These are phyloP conservation scores for Oscarella lobularis DNA, from an alignment of 37 sponge, comb jelly and placozoan species.

Conservation along the genomic window DNA sequence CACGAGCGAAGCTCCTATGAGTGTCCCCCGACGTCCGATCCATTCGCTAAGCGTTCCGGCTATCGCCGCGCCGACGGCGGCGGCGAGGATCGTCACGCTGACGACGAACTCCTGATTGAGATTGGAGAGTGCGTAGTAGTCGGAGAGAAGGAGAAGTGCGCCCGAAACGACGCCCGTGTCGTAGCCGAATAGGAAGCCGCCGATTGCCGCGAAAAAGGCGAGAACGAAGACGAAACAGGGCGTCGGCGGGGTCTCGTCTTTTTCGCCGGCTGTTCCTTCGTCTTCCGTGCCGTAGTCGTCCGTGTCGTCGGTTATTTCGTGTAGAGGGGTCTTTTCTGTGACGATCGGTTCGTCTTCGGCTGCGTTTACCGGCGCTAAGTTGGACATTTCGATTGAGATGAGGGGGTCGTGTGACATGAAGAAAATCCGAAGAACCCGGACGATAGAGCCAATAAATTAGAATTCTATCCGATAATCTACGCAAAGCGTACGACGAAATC, in stretches of 20 bases:
- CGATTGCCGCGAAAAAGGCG: conserved; percentile 29
- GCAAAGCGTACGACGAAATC: no score
- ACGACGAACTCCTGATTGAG: conserved; percentile 59
- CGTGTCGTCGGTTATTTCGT: no score
- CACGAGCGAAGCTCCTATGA: conserved; percentile 52
- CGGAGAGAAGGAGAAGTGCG: conserved; percentile 50
- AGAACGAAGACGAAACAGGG: conserved; percentile 15
- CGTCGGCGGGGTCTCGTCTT: not conserved
- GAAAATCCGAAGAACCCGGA: no score
- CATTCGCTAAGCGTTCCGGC: conserved; percentile 37
- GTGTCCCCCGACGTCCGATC: conserved; percentile 54
- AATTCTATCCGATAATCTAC: no score
- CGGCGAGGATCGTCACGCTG: conserved; percentile 60
- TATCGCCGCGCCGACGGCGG: conserved; percentile 49
- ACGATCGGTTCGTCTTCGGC: no score
- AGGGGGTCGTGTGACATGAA: no score
- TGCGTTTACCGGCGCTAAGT: no score
- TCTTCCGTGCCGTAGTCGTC: no score
- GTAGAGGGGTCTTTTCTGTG: no score
- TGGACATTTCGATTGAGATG: no score
- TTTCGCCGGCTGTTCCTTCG: not conserved
- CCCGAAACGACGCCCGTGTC: conserved; percentile 92
- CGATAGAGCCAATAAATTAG: no score
- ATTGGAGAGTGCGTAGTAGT: conserved; percentile 20
- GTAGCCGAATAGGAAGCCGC: conserved; percentile 89